Evolutionary conservation across 2,888 invertebrate species (phyloP), one percentile per base, ranked within the genome.

Genomic region (Endotricha flammealis): DNA sequence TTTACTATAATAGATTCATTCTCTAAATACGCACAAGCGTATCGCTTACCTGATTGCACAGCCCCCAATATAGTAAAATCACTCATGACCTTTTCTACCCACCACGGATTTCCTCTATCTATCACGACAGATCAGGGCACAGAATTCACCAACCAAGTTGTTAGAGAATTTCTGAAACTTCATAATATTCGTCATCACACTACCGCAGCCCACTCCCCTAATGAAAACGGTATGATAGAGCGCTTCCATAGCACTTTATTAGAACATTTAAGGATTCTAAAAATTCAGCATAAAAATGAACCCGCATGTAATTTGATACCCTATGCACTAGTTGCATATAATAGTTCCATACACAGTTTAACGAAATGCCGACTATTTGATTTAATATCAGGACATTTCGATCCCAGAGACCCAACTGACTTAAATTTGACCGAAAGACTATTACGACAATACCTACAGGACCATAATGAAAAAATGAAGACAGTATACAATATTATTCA

Each of bases 301-400:
- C 16, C 42, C 0, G 30, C 33, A 7, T 17, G 36, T n/a, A 49
- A 44, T 12, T 29, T 42, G 2, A 39, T 46, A 31, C 43, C 41
- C n/a, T n/a, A n/a, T n/a, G n/a, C n/a, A n/a, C n/a, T n/a, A n/a
- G n/a, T n/a, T n/a, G n/a, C n/a, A n/a, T n/a, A n/a, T n/a, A n/a
- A n/a, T n/a, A n/a, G n/a, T n/a, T n/a, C n/a, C n/a, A n/a, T n/a
- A n/a, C n/a, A n/a, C n/a, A n/a, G n/a, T n/a, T 46, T 53, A 3
- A 49, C 47, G 0, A 44, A 46, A 20, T 49, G 52, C 33, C 36
- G 46, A 36, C 56, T 55, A 2, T 23, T 41, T 5, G 53, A 61
- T 1, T 4, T 61, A 4, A 39, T 57, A 7, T 49, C 29, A 3
- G 56, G 58, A 9, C 53, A 53, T 10, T 36, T 39, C n/a, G 49